Evolutionary conservation across 2,113 vertebrate genomes (phyloP), one percentile per base, ranked within the genome.

Genomic region (Pontoporia blainvillei): DNA sequence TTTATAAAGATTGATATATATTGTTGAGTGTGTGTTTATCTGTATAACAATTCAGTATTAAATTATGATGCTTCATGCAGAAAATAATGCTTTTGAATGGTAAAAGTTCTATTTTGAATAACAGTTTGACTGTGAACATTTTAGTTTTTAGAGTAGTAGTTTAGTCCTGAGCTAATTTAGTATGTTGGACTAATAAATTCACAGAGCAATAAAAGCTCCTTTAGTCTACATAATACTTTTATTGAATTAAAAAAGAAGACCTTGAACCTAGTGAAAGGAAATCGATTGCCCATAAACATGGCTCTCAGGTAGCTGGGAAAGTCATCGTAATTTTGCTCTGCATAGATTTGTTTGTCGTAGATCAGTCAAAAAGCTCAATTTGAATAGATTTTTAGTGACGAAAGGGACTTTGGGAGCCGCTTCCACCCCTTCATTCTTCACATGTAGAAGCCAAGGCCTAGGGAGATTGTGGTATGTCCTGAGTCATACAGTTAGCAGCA

Each of bases 21-120:
- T 83, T 86, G 91, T 83, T 86, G 3, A 54, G 34, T 87, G 13
- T 88, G 23, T 76, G 7, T 67, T 4, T 84, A 36, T 52, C 17
- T 46, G 3, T 66, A 21, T 89, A 66, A 73, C 61, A 71, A 1
- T 57, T 84, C 62, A 76, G 9, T 67, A 57, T 57, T 84, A 89
- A 91, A 52, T 84, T 39, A 54, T 54, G 44, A 10, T 75, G 36
- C 49, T 86, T 86, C 41, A 67, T 96, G 17, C 69, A 71, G n/a
- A 94, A 91, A 89, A 73, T 79, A 66, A 75, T 84, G 34, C 46
- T 82, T 96, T 97, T 76, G 41, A 97, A 87, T 92, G 72, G 46
- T 81, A 66, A 52, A 21, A 17, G 89, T 94, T 96, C 85, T 85
- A 64, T 81, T 76, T 91, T 93, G 72, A 83, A 69, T 57, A 71